Base-by-base conservation (phyloP, 2,113 vertebrate genomes). In the Pleuronectes platessa region DNA sequence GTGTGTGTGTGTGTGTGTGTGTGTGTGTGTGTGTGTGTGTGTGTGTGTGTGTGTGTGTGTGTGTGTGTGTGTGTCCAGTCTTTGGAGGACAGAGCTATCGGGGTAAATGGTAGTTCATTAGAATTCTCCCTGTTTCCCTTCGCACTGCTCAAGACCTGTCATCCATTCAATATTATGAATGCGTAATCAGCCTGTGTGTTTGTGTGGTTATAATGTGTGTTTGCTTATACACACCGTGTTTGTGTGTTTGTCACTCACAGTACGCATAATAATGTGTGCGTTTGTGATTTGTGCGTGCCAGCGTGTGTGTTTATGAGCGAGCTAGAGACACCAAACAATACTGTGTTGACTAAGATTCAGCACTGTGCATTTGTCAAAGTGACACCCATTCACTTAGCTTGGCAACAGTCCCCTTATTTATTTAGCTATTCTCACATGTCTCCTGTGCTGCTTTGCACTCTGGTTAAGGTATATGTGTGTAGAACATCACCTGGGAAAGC, bases 161-260 rank as follows among this genome's bases (percentile, higher is more conserved):
- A 93, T 87, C 89, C 85, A 92, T 90, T 92, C 86, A 90, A 78
- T 78, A 87, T 91, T 90, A 89, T 92, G 89, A 92, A 93, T 91
- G 81, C 88, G 85, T 92, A 92, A 93, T 92, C 89, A 85, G 82
- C 68, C 65, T 53, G 62, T 86, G 84, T 90, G 83, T 81, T 75
- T 78, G 80, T 86, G 87, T 49, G 68, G 64, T 56, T 74, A 67
- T 74, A 78, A 79, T 76, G 77, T 49, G 35, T 62, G 68, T 82
- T 83, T 90, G 68, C 77, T 73, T 81, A 78, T 87, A 83, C 82
- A 69, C 10, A 58, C 55, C 0, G 53, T 62, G 65, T 81, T 75
- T 74, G 79, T 82, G 79, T 83, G 78, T 88, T 86, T 91, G 90
- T 88, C 90, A 85, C 85, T 89, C 88, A 81, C 76, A 42, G 67